Conservation (phyloP, 2,797 vertebrate species). For the Forpus xanthops region DNA sequence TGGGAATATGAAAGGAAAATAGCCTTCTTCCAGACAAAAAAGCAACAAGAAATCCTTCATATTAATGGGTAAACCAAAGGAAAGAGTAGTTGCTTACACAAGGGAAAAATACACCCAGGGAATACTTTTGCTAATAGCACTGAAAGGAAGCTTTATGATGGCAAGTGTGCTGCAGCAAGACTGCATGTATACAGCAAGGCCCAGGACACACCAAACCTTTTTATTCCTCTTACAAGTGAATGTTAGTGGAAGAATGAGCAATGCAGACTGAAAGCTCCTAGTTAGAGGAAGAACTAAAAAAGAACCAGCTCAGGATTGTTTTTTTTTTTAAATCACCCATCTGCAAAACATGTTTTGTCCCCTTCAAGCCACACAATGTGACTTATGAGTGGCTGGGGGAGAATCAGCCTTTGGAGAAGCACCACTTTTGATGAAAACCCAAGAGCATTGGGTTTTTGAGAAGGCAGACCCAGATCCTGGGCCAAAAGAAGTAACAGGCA, state of each 20-base stretch:
- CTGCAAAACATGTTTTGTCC: neutral
- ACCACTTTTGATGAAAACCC: neutral
- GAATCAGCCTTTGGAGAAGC: neutral
- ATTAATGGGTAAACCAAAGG: neutral
- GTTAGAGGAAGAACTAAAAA: neutral
- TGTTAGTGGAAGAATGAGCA: neutral
- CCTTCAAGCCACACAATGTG: neutral
- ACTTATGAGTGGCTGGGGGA: neutral
- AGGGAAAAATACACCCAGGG: neutral
- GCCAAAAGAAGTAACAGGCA: neutral
- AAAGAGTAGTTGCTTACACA: neutral
- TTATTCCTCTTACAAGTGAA: neutral
- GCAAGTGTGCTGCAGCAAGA: neutral
- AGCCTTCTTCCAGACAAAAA: neutral
- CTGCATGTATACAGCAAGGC: neutral
- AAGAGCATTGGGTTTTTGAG: neutral
- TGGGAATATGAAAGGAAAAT: neutral
- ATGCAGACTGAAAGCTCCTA: neutral
- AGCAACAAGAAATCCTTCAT: neutral
- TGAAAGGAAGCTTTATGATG: neutral
- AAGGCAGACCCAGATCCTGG: neutral
- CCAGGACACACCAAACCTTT: neutral
- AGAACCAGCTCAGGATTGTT: neutral
- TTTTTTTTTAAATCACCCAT: neutral
- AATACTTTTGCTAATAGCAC: neutral